Evolutionary conservation across 1,140 invertebrate genomes (phyloP).

Genomic region (Pogonomyrmex californicus): DNA sequence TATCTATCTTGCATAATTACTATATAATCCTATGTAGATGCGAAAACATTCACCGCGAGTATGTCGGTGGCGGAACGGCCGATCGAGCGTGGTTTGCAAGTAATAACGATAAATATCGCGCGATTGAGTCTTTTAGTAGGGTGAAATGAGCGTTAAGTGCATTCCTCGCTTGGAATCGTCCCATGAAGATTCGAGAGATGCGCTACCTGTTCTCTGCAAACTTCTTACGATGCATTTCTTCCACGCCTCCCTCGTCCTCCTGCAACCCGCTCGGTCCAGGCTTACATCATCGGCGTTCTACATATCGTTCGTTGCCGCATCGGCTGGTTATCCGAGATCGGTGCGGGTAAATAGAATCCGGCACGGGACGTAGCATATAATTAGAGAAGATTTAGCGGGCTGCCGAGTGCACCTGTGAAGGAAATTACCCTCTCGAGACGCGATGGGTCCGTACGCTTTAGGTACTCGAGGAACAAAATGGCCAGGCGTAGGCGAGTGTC

Average conservation of each 20-base stretch:
- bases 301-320: constrained; percentile 48
- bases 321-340: constrained; percentile 77
- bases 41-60: constrained; percentile 36
- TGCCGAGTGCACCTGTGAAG: constrained; percentile 79
- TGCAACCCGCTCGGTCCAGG: not conserved
- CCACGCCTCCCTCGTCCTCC: not conserved
- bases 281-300: constrained; percentile 55
- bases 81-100: constrained; percentile 57
- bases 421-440: constrained; percentile 65
- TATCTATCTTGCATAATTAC: constrained; percentile 30
- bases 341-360: constrained; percentile 76
- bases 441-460: constrained; percentile 58
- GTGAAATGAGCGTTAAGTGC: constrained; percentile 45
- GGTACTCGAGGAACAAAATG: constrained; percentile 77
- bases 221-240: not conserved
- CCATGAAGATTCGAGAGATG: constrained; percentile 26
- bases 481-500: constrained; percentile 83
- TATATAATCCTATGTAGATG: not conserved
- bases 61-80: not conserved
- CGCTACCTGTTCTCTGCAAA: constrained; percentile 44
- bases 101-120: constrained; percentile 60
- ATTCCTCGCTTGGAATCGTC: constrained; percentile 34
- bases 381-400: constrained; percentile 81
- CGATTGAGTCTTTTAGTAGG: constrained; percentile 50
- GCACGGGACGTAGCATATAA: constrained; percentile 75